Evolutionary conservation across 2,797 vertebrate genomes (phyloP), one percentile per base, ranked within the genome.

Genomic region (Nannoperca obscura): DNA sequence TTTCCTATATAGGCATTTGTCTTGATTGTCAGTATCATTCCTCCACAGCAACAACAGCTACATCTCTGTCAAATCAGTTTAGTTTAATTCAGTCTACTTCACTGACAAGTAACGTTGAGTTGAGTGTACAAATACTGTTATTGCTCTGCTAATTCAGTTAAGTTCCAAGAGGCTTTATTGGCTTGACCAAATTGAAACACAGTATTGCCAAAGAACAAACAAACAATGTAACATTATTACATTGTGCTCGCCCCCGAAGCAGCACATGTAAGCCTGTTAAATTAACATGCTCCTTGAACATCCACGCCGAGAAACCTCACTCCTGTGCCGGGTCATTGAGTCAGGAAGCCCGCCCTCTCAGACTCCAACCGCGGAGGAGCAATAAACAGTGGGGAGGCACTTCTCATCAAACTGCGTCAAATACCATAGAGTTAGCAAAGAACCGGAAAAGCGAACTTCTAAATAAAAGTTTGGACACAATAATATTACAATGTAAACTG

Each of bases 231-330:
- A 27, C 24, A 27, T 27, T 27, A 27, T 27, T 27, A 27, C 24
- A 27, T 27, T 27, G 24, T 27, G 24, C 24, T 27, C 24, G 24
- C 24, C 24, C 24, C 24, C 11, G 12, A 2, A 20, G 27, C 68
- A 59, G 15, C 7, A 32, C 38, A 46, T 5, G 11, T 8, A 22
- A 20, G 44, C 10, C 3, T 8, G 2, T 34, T 34, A 11, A 30
- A 8, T n/a, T 4, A 14, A 9, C 86, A 86, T 88, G 17, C 73
- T 76, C 71, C 78, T 57, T 58, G 70, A 79, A 78, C 79, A 76
- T 76, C 82, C 78, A 71, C n/a, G 27, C 54, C 27, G 30, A 59
- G 53, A 71, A 53, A 57, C 38, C 54, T 19, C 67, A 9, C 63
- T 74, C 19, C 36, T 79, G 47, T 30, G 30, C 59, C 9, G 75